Conservation (phyloP, 2,888 invertebrate genomes). For the Phortica magna region DNA sequence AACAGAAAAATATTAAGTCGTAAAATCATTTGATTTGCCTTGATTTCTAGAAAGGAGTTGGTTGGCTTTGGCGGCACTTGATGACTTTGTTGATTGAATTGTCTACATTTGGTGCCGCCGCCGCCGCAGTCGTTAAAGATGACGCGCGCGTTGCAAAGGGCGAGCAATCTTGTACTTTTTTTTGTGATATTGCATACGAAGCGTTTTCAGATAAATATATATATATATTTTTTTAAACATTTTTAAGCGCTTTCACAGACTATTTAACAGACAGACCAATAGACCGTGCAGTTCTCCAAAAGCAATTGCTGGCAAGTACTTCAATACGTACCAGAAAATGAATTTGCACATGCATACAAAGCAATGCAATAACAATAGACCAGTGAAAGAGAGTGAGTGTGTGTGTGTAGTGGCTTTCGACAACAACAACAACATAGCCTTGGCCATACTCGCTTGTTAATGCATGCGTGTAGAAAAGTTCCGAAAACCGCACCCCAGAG, state of each 20-base stretch:
- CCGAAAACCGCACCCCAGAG: conserved; percentile 49
- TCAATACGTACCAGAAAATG: not conserved
- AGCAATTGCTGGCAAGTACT: too few species aligned
- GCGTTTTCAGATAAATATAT: too few species aligned
- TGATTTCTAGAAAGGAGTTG: conserved; percentile 65
- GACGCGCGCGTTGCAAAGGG: not conserved
- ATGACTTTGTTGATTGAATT: conserved; percentile 69
- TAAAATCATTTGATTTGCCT: conserved; percentile 71
- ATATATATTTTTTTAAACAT: too few species aligned
- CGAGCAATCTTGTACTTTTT: not conserved
- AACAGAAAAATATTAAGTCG: conserved; percentile 47
- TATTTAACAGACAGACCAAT: conserved; percentile 32
- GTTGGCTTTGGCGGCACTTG: conserved; percentile 43
- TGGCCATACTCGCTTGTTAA: not conserved
- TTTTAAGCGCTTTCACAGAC: conserved; percentile 29
- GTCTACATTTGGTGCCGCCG: conserved; percentile 48
- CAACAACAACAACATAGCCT: not conserved
- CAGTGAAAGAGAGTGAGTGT: too few species aligned
- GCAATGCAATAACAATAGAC: too few species aligned
- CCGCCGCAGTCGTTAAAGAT: conserved; percentile 7
- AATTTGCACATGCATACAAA: not conserved
- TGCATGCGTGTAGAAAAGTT: conserved; percentile 44
- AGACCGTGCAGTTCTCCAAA: too few species aligned
- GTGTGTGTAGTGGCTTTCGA: not conserved
- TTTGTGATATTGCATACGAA: not conserved